These are phyloP conservation scores for Myotis pilosus DNA, from an alignment of 2,797 vertebrate genomes.

Conservation along the genomic window DNA sequence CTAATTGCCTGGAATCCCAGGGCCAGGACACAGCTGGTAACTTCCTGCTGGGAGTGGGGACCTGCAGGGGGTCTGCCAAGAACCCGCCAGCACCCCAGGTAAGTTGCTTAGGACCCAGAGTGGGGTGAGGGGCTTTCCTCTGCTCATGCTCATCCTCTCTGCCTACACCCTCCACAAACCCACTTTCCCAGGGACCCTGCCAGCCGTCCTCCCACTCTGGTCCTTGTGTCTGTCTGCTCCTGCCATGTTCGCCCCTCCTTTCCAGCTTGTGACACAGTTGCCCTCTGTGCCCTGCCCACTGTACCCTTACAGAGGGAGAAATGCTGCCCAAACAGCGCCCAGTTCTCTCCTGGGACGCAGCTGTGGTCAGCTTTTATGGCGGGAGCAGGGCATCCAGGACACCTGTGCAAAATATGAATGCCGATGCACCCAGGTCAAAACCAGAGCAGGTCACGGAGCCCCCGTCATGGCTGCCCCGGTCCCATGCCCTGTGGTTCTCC, in stretches of 20 bases:
- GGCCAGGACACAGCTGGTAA: slow-evolving; percentile 87
- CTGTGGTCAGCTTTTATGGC: not conserved
- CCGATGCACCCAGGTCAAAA: fast-evolving
- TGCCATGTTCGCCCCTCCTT: not conserved
- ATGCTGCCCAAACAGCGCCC: not conserved
- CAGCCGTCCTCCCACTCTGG: not conserved
- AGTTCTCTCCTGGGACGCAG: not conserved
- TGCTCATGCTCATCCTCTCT: not conserved
- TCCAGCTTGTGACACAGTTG: not conserved
- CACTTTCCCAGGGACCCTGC: not conserved
- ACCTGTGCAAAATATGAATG: fast-evolving
- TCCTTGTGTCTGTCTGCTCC: not conserved
- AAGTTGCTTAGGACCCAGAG: slow-evolving; percentile 51
- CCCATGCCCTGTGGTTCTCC: not conserved
- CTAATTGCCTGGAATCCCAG: slow-evolving; percentile 91
- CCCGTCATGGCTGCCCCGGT: not conserved
- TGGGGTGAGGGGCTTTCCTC: not conserved
- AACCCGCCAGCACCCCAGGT: slow-evolving; percentile 92
- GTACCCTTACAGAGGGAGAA: not conserved
- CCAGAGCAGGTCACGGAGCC: not conserved
- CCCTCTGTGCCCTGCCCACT: not conserved
- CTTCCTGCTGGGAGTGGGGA: slow-evolving; percentile 84
- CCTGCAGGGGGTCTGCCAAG: slow-evolving; percentile 88
- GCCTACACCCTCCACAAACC: not conserved
- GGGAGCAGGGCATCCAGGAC: not conserved